Percentiles rank a stretch among this genome's conserved stretches.
Conservation (phyloP, 2,888 invertebrate species). For the Isotomurus palustris region DNA sequence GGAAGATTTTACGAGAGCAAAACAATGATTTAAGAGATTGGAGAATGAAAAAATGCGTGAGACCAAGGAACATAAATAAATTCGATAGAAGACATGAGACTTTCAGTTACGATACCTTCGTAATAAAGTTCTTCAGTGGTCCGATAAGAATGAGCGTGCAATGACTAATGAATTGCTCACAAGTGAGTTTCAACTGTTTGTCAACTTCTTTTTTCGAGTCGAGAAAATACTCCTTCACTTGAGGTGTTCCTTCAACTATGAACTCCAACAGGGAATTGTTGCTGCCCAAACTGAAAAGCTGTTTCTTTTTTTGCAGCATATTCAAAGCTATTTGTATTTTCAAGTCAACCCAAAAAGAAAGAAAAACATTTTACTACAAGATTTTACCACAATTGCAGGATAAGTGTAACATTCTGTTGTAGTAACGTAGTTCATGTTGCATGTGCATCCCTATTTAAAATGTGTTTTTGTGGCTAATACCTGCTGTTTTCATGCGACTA, state of each 20-base stretch:
- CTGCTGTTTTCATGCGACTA: constrained; percentile 82
- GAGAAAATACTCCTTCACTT: constrained; percentile 82
- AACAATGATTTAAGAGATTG: constrained; percentile 4
- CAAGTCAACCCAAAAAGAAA: constrained; percentile 7
- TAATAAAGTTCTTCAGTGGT: constrained; percentile 67
- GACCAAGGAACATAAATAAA: constrained; percentile 1
- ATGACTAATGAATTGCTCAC: constrained; percentile 80
- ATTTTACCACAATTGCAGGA: not conserved
- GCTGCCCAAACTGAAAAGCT: constrained; percentile 77
- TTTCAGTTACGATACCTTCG: constrained; percentile 62
- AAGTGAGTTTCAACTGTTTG: constrained; percentile 78
- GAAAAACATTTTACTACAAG: constrained; percentile 2
- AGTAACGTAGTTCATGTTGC: too few relatives aligned
- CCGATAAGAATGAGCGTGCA: constrained; percentile 70
- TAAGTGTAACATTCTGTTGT: not conserved
- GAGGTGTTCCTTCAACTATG: constrained; percentile 84
- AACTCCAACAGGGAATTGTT: constrained; percentile 93
- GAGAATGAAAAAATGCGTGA: not conserved
- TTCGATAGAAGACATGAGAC: too few relatives aligned
- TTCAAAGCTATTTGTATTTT: constrained; percentile 57
- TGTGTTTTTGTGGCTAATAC: too few relatives aligned
- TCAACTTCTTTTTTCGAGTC: constrained; percentile 97
- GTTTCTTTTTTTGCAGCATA: constrained; percentile 64
- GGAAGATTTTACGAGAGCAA: constrained; percentile 2
- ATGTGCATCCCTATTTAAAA: too few relatives aligned